These are phyloP conservation scores for Podarcis raffonei DNA, from an alignment of 2,113 vertebrate species.

Conservation along the genomic window DNA sequence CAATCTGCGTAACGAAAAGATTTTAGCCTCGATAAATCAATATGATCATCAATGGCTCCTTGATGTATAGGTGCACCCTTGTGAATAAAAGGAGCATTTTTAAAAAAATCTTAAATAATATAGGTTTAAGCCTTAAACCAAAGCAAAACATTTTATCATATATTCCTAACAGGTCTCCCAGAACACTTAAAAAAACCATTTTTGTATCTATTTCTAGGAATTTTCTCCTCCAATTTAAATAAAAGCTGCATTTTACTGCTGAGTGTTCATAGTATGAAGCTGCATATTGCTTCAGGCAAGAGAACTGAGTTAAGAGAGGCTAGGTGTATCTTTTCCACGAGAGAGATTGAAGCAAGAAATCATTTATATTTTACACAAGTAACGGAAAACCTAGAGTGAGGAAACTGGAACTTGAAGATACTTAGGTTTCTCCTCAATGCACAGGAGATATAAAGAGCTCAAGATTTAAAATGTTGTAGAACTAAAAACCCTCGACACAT, in stretches of 20 bases:
- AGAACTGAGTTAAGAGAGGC: slow-evolving; percentile 37
- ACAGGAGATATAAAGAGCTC: not conserved
- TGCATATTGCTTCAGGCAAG: slow-evolving; percentile 51
- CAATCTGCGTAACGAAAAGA: not conserved
- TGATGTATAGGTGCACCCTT: not conserved
- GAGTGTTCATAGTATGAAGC: slow-evolving; percentile 44
- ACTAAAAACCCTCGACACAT: not conserved
- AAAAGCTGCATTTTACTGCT: slow-evolving; percentile 51
- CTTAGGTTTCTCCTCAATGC: not conserved
- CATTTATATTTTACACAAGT: slow-evolving; percentile 33
- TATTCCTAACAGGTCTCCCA: slow-evolving; percentile 37
- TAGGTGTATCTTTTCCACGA: not conserved
- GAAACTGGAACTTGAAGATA: not conserved
- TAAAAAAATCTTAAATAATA: not conserved
- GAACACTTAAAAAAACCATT: slow-evolving; percentile 2
- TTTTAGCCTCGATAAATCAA: not conserved
- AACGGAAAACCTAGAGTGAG: not conserved
- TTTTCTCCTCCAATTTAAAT: slow-evolving; percentile 53
- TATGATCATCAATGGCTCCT: not conserved
- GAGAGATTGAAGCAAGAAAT: slow-evolving; percentile 26
- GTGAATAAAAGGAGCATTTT: not conserved
- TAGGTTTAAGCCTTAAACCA: slow-evolving; percentile 44
- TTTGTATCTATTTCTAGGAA: slow-evolving; percentile 20
- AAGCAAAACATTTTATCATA: slow-evolving; percentile 35
- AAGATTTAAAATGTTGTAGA: not conserved